These are phyloP conservation scores for Chironomus striatipennis DNA, from an alignment of 1,140 invertebrate genomes.

Conservation along the genomic window DNA sequence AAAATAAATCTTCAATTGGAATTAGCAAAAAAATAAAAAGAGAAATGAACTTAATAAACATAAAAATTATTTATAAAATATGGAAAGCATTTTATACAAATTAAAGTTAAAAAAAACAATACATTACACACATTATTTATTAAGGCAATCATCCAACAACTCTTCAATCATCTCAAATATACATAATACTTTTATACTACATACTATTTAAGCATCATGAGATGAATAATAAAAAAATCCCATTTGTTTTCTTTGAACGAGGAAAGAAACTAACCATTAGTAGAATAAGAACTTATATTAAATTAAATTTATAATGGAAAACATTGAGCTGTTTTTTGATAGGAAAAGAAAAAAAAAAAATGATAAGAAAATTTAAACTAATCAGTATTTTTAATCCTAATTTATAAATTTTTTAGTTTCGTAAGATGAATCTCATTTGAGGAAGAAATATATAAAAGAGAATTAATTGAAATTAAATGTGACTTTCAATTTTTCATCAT, in stretches of 20 bases:
- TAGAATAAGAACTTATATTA: neutral
- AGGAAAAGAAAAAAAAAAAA: neutral
- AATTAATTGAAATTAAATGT: neutral
- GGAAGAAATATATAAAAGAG: neutral
- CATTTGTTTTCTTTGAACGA: too few relatives aligned
- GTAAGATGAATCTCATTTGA: neutral
- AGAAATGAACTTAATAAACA: too few relatives aligned
- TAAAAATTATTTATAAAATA: too few relatives aligned
- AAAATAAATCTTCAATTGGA: too few relatives aligned
- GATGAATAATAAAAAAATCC: too few relatives aligned
- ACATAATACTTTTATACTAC: neutral
- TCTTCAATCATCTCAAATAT: neutral
- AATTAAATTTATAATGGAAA: neutral
- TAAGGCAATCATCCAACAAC: slow-evolving; percentile 6
- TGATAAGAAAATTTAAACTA: neutral
- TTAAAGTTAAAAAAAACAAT: too few relatives aligned
- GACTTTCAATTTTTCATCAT: too few relatives aligned
- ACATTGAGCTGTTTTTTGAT: slow-evolving; percentile 7
- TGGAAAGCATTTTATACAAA: too few relatives aligned
- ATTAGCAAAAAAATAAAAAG: too few relatives aligned
- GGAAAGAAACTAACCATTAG: neutral
- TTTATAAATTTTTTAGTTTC: neutral
- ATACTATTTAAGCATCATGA: too few relatives aligned
- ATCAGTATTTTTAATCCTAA: slow-evolving; percentile 4
- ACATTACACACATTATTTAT: neutral